Conservation (phyloP, 2,113 vertebrate genomes). For the Oreochromis niloticus region DNA sequence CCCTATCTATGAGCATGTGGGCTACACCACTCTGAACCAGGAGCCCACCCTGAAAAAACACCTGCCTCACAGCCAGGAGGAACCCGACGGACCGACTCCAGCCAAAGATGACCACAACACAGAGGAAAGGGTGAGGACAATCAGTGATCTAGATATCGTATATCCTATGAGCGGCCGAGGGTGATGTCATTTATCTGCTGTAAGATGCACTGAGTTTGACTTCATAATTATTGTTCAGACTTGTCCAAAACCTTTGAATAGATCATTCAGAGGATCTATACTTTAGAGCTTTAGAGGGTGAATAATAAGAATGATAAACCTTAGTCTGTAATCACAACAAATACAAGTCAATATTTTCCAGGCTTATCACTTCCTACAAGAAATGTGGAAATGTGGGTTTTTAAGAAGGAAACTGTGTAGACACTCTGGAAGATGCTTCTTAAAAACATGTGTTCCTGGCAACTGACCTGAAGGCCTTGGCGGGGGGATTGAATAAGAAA, state of each 20-base stretch:
- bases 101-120: slow-evolving; percentile 78
- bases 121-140: slow-evolving; percentile 88
- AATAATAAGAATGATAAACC: neutral
- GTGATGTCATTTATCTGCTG: neutral
- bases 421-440: neutral
- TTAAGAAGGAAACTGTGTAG: neutral
- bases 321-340: neutral
- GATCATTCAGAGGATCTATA: neutral
- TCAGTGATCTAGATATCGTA: neutral
- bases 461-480: neutral
- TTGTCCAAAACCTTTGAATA: neutral
- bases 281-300: neutral
- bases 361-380: neutral
- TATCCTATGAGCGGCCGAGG: neutral
- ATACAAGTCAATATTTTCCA: neutral
- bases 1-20: slow-evolving; percentile 94
- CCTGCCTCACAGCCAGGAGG: slow-evolving; percentile 79
- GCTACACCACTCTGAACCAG: slow-evolving; percentile 91
- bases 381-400: neutral
- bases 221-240: neutral
- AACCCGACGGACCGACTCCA: slow-evolving; percentile 78
- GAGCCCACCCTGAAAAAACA: slow-evolving; percentile 90
- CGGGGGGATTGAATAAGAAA: neutral
- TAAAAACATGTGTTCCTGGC: neutral
- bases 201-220: neutral